Base-by-base conservation (phyloP, 2,888 invertebrate genomes). In the Oligia latruncula region DNA sequence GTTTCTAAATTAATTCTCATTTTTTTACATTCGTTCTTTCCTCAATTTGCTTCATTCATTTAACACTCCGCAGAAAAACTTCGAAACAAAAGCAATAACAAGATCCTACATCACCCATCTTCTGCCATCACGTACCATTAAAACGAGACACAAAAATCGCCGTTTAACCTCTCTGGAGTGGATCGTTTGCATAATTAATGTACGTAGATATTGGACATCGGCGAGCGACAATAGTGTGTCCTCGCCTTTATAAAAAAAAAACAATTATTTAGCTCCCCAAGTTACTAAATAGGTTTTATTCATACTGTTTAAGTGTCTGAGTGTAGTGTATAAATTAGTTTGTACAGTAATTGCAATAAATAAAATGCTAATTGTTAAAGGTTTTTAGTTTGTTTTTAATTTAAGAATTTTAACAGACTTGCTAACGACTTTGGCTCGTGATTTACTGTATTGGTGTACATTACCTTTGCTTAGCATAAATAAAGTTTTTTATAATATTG, bases 161-260 rank as follows among this genome's bases (percentile, higher is more conserved):
- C 91, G 91, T 91, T 92, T 92, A 89, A 90, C 87, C 84, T 89
- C 88, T 91, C 90, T 83, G 83, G 89, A 91, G 90, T 90, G 88
- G 88, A 90, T 91, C 92, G 93, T 95, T 95, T 94, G 95, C 95
- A 95, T 95, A 95, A 95, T 95, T 93, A 94, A 94, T 93, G 92
- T 91, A 90, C 91, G 88, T 83, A 90, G 90, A 92, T 93, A 93
- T 93, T 92, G 93, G 90, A 92, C 91, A 91, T 88, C 79, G 90
- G 89, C 90, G 86, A 89, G 86, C 88, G 89, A 90, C 90, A 91
- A 88, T 87, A 86, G 87, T 90, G 80, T 84, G 81, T 77, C 60
- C 40, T 74, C 55, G 84, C 88, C 88, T 89, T 90, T 85, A 90
- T 83, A 84, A 87, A 65, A 64, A 64, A 80, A 29, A 71, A 49